Base-by-base conservation (phyloP, 2,888 invertebrate species). In the Chymomyza procnemis region DNA sequence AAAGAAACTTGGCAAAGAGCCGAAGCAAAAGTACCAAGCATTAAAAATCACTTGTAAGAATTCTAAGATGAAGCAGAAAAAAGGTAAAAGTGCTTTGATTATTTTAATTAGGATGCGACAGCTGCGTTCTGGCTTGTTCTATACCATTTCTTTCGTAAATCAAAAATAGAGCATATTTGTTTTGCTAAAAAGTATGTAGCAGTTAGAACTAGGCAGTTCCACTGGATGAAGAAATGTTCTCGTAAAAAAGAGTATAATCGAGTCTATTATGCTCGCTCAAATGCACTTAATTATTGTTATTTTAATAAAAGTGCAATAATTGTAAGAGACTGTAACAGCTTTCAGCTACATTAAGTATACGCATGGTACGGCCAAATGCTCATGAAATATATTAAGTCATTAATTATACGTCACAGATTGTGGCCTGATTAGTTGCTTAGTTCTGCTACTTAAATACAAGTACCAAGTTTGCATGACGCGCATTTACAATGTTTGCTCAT, bases 71-170 rank as follows among this genome's bases (percentile, higher is more conserved):
- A 59, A 62, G n/a, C 52, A 56, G 47, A 52, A 22, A 54, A n/a
- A 46, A 21, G 14, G 52, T 46, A 61, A 58, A 30, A 67, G 62
- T 52, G 48, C 67, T 76, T 64, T 68, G 64, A 81, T 81, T 59
- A 68, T 66, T 71, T 72, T 71, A 79, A 81, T 80, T 80, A 72
- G 75, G 34, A 41, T 26, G 26, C 26, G 26, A 69, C 83, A 82
- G 73, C 83, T 79, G 77, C 82, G n/a, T n/a, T n/a, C n/a, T 77
- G 61, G 46, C 63, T 58, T 67, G 67, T 66, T 30, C 18, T 48
- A 18, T 57, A 69, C 61, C 57, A n/a, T n/a, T n/a, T n/a, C n/a
- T n/a, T n/a, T n/a, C 66, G 41, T 57, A 6, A 26, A 2, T 26
- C 26, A 26, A 0, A 26, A 26, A 8, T 6, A 26, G 6, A 54